Percentiles rank a stretch among this genome's conserved stretches.
Evolutionary conservation across 2,888 invertebrate species (phyloP).

Genomic region (Tenthredo livida): DNA sequence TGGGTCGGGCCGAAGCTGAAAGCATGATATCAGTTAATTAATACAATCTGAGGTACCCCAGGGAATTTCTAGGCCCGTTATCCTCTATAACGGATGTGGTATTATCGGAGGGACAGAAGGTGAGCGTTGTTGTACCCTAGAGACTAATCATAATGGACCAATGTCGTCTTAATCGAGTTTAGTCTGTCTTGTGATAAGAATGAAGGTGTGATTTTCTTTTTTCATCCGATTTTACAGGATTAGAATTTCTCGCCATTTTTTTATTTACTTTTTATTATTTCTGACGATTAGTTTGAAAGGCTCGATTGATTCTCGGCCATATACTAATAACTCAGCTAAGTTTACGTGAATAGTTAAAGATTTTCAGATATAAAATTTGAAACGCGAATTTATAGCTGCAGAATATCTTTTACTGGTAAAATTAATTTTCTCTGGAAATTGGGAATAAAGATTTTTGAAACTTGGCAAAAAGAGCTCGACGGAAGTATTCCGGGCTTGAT

Average conservation of each 20-base stretch:
- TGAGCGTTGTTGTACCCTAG: slow-evolving; percentile 30
- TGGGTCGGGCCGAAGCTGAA: slow-evolving; percentile 14
- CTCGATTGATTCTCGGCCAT: not conserved
- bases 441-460: not conserved
- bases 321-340: not conserved
- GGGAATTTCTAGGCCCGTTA: slow-evolving; percentile 27
- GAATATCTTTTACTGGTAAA: not conserved
- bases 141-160: slow-evolving; percentile 35
- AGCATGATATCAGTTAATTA: slow-evolving; percentile 54
- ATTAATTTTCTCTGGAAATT: not conserved
- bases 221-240: not conserved
- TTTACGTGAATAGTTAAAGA: not conserved
- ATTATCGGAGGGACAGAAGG: slow-evolving; percentile 43
- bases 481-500: not conserved
- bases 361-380: not conserved
- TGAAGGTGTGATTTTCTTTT: not conserved
- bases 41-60: slow-evolving; percentile 46
- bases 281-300: no score
- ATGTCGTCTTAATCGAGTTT: slow-evolving; percentile 11
- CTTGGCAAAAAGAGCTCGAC: not conserved
- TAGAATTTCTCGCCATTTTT: not conserved
- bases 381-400: not conserved
- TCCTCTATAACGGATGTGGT: slow-evolving; percentile 34
- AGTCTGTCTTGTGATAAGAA: not conserved
- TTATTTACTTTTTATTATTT: not conserved